Base-by-base conservation (phyloP, 2,888 invertebrate species). In the Drosophila paracracens region DNA sequence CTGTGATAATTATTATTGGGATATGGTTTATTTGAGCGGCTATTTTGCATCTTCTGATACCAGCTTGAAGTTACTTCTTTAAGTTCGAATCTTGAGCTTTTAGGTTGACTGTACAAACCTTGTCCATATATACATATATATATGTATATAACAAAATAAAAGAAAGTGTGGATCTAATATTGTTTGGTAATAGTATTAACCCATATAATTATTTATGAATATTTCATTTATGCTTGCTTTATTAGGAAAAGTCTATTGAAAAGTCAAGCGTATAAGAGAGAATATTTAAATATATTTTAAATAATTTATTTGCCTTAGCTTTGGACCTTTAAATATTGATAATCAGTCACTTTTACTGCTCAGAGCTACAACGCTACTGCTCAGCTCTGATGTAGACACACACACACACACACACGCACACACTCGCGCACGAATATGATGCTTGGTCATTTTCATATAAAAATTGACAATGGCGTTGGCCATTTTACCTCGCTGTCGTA, bases 401-500 rank as follows among this genome's bases (percentile, higher is more conserved):
- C 48, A 27, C 16, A 16, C 21, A 51, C 16, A 62, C 60, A 65
- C 7, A 18, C 29, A 25, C 53, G 18, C 13, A 71, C 25, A 64
- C 18, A 52, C 16, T 40, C 5, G 29, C 31, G 53, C n/a, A 46
- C n/a, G 52, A 38, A 58, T 36, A 64, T 69, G 69, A 62, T 67
- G 64, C 79, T 81, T 78, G 82, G 82, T 81, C 82, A 79, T 81
- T 81, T 79, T 79, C 82, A 81, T 81, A 81, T 78, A 79, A 78
- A 78, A 79, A 81, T 78, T 79, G 82, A 74, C 79, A 79, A 79
- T 79, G 74, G 74, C 70, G 68, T 64, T 78, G 68, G 63, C 40
- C 58, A 67, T 36, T 64, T 68, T 76, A 80, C 66, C 60, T 61
- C 61, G 36, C 31, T 36, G 21, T 54, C 4, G 31, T 58, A 11